Evolutionary conservation across 2,888 invertebrate genomes (phyloP).

Genomic region (Melanostoma mellinum): DNA sequence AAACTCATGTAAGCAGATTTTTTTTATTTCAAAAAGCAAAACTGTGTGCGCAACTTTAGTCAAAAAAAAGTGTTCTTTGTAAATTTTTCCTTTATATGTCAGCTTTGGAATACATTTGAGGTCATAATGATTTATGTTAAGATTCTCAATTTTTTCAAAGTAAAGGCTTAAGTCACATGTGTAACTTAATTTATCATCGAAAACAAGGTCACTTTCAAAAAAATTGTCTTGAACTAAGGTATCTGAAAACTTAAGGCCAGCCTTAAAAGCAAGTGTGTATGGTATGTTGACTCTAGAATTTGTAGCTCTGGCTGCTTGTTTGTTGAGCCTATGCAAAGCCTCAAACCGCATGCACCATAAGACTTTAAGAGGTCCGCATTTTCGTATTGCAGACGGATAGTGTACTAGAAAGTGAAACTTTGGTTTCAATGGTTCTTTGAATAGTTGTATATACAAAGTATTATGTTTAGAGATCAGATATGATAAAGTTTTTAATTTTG

Average conservation of each 20-base stretch:
- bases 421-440: conserved; percentile 40
- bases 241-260: conserved; percentile 41
- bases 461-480: too few species aligned
- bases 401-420: too few species aligned
- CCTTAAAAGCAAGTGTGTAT: conserved; percentile 46
- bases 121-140: conserved; percentile 13
- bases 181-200: conserved; percentile 49
- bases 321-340: conserved; percentile 46
- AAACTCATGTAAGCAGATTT: background rate
- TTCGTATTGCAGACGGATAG: too few species aligned
- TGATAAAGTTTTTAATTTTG: too few species aligned
- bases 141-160: conserved; percentile 1
- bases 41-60: background rate
- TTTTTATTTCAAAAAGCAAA: background rate
- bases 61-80: too few species aligned
- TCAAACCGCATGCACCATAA: conserved; percentile 59
- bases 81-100: background rate
- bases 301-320: conserved; percentile 43
- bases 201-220: conserved; percentile 54
- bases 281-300: conserved; percentile 51
- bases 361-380: too few species aligned
- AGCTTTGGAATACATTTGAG: background rate
- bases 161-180: conserved; percentile 12
- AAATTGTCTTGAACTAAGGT: conserved; percentile 31
- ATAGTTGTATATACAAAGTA: too few species aligned